Evolutionary conservation across 1,140 invertebrate species (phyloP).

Genomic region (Drosophila quadrilineata): DNA sequence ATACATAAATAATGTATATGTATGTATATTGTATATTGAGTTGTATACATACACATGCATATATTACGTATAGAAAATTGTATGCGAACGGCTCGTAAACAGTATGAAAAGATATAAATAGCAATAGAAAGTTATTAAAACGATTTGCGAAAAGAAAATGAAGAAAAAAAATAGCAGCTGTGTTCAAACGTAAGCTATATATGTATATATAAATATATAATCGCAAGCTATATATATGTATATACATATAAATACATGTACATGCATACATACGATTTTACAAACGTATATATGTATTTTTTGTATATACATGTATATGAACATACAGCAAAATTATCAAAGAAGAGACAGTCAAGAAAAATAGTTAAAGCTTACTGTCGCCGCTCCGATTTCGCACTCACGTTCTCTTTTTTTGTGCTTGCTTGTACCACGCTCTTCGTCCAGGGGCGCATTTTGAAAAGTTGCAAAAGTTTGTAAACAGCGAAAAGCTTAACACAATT

Average conservation of each 20-base stretch:
- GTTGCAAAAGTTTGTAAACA: constrained; percentile 79
- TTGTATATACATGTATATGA: background rate
- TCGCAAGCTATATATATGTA: background rate
- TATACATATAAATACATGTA: too few relatives aligned
- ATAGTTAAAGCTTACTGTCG: constrained; percentile 71
- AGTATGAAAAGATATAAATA: constrained; percentile 61
- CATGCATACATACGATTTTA: too few relatives aligned
- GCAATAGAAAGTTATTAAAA: constrained; percentile 78
- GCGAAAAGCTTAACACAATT: constrained; percentile 54
- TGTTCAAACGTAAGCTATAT: constrained; percentile 39
- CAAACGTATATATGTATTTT: too few relatives aligned
- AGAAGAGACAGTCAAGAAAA: constrained; percentile 36
- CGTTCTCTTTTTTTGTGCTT: constrained; percentile 8
- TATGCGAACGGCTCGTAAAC: constrained; percentile 13
- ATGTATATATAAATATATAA: constrained; percentile 31
- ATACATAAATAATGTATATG: constrained; percentile 11
- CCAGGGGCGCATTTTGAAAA: constrained; percentile 69
- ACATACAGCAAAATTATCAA: constrained; percentile 1
- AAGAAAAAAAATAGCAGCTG: constrained; percentile 44
- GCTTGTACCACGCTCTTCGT: constrained; percentile 19
- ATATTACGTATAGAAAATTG: constrained; percentile 1
- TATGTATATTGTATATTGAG: background rate
- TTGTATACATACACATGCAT: background rate
- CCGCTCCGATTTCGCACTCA: constrained; percentile 33
- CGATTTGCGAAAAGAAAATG: constrained; percentile 48